phyloP scores from a whole-genome alignment of 2,888 invertebrate genomes.

The Epinotia brunnichana region DNA sequence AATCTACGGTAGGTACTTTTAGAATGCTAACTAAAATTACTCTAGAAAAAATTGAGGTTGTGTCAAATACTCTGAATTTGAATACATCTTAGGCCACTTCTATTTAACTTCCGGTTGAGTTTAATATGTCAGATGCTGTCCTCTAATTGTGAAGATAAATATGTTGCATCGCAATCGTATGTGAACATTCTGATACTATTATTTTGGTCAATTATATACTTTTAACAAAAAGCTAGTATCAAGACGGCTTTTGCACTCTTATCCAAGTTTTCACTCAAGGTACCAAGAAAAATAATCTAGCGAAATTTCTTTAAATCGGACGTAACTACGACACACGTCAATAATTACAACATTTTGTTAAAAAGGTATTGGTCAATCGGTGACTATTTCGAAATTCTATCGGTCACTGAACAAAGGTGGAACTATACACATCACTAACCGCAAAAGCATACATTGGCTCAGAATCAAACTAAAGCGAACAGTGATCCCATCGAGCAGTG shows the following conservation, averaged over 20 bases:
- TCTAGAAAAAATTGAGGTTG: too few species aligned
- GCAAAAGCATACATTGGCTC: conserved; percentile 1
- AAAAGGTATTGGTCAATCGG: too few species aligned
- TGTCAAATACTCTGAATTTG: not conserved
- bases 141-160: not conserved
- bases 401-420: not conserved
- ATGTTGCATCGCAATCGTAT: not conserved
- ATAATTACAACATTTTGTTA: too few species aligned
- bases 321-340: too few species aligned
- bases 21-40: too few species aligned
- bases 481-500: not conserved
- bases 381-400: not conserved
- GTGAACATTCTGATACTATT: too few species aligned
- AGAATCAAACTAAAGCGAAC: not conserved
- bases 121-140: not conserved
- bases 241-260: not conserved
- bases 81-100: not conserved
- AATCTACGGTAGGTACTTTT: too few species aligned
- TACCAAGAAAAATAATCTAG: too few species aligned
- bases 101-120: not conserved
- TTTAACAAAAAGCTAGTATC: too few species aligned
- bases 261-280: not conserved
- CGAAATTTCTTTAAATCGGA: too few species aligned
- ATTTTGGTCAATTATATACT: not conserved
- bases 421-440: conserved; percentile 1